A percentile compares a stretch with the other conserved stretches of the same genome.
These are phyloP conservation scores for Eupithecia insigniata DNA, from an alignment of 2,888 invertebrate genomes.

Conservation along the genomic window DNA sequence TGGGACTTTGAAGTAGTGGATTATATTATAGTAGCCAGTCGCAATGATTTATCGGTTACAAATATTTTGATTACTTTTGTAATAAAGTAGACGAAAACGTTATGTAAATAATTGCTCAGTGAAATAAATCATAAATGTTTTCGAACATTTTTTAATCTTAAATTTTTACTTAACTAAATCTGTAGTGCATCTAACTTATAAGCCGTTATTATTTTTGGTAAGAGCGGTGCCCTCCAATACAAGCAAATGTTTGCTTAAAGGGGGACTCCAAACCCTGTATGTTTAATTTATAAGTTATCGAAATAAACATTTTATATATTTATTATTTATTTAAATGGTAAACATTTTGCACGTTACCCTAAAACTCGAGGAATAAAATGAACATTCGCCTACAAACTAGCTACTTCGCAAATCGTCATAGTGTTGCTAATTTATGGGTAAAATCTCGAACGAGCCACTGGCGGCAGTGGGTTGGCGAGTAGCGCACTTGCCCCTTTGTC, in stretches of 20 bases:
- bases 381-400: conserved; percentile 9
- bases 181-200: too few species aligned
- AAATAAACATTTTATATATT: too few species aligned
- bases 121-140: background rate
- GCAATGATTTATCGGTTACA: background rate
- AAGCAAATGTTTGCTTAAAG: too few species aligned
- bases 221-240: too few species aligned
- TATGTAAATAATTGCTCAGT: background rate
- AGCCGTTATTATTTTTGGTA: too few species aligned
- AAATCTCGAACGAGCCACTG: conserved; percentile 11
- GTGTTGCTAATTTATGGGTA: conserved; percentile 21
- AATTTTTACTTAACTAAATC: too few species aligned
- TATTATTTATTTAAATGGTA: background rate
- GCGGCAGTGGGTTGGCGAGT: background rate
- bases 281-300: too few species aligned
- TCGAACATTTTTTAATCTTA: too few species aligned
- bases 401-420: conserved; percentile 11
- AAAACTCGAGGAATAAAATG: background rate
- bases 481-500: background rate
- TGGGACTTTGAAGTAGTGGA: conserved; percentile 29
- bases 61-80: background rate
- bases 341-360: background rate
- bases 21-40: conserved; percentile 18
- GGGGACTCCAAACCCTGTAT: too few species aligned
- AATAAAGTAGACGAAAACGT: background rate